Conservation (phyloP, 1,140 invertebrate species). For the Portunus trituberculatus region DNA sequence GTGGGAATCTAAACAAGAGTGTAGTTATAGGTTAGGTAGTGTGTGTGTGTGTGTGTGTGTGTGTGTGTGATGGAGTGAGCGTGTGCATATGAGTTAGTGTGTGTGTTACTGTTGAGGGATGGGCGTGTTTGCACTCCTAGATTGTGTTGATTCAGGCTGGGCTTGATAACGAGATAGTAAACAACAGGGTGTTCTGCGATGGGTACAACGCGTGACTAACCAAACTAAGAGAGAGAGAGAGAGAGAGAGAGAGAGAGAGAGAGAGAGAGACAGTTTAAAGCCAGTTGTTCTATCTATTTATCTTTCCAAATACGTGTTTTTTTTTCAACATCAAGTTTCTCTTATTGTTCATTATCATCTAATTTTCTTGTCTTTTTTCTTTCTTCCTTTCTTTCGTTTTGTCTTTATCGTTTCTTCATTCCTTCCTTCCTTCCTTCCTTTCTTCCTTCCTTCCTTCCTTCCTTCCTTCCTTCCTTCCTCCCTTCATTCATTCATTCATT, state of each 20-base stretch:
- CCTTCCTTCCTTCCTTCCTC: neutral
- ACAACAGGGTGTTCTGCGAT: conserved; percentile 43
- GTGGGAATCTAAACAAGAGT: too few species aligned
- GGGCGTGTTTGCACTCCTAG: neutral
- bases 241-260: too few species aligned
- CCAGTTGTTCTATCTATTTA: too few species aligned
- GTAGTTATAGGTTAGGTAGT: neutral
- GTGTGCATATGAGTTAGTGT: conserved; percentile 25
- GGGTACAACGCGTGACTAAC: conserved; percentile 50
- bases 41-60: conserved; percentile 28
- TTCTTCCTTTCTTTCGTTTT: neutral
- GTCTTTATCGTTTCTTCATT: neutral
- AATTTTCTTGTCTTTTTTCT: neutral
- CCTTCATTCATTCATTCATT: neutral
- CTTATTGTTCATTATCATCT: neutral
- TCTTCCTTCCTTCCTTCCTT: neutral
- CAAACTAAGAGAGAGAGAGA: conserved; percentile 29
- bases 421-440: neutral
- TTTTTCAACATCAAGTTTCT: too few species aligned
- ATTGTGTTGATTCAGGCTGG: conserved; percentile 22
- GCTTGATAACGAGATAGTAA: conserved; percentile 40
- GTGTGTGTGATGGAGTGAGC: conserved; percentile 30
- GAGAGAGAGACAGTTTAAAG: too few species aligned
- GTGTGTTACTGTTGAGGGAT: conserved; percentile 21
- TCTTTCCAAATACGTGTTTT: neutral